Percentiles rank a stretch among this genome's conserved stretches.
Evolutionary conservation across 1,140 invertebrate species (phyloP).

Genomic region (Papilio aristodemus): DNA sequence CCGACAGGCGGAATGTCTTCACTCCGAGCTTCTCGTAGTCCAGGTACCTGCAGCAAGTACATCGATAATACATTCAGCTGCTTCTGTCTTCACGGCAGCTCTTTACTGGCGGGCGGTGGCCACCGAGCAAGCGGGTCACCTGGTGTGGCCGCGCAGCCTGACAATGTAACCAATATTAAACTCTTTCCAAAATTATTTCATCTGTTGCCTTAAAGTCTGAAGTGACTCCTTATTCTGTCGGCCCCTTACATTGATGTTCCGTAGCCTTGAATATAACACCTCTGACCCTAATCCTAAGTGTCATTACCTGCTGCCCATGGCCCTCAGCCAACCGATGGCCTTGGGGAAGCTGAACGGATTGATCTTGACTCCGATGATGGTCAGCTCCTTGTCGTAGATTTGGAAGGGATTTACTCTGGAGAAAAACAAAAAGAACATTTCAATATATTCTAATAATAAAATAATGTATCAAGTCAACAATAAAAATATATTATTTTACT

Average conservation of each 20-base stretch:
- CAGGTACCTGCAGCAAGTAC: slow-evolving; percentile 80
- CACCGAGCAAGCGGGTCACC: too few species aligned
- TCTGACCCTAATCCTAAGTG: not conserved
- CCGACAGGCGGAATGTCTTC: slow-evolving; percentile 81
- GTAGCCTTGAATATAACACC: too few species aligned
- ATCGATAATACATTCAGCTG: too few species aligned
- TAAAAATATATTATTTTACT: too few species aligned
- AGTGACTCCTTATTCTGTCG: too few species aligned
- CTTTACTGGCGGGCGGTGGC: too few species aligned
- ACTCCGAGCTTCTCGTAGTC: slow-evolving; percentile 84
- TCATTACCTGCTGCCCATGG: slow-evolving; percentile 82
- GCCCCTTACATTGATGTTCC: too few species aligned
- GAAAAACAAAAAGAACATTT: slow-evolving; percentile 47
- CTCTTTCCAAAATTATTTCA: too few species aligned
- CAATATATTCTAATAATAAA: not conserved
- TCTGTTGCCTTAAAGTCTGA: too few species aligned
- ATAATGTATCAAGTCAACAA: not conserved
- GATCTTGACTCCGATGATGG: slow-evolving; percentile 83
- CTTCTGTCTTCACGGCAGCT: too few species aligned
- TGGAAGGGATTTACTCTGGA: slow-evolving; percentile 82
- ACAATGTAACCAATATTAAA: too few species aligned
- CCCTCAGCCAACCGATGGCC: slow-evolving; percentile 81
- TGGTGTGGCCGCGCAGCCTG: too few species aligned
- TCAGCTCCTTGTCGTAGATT: slow-evolving; percentile 84
- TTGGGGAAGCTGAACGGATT: slow-evolving; percentile 85